phyloP scores from a whole-genome alignment of 2,113 vertebrate species.

The Alligator mississippiensis region DNA sequence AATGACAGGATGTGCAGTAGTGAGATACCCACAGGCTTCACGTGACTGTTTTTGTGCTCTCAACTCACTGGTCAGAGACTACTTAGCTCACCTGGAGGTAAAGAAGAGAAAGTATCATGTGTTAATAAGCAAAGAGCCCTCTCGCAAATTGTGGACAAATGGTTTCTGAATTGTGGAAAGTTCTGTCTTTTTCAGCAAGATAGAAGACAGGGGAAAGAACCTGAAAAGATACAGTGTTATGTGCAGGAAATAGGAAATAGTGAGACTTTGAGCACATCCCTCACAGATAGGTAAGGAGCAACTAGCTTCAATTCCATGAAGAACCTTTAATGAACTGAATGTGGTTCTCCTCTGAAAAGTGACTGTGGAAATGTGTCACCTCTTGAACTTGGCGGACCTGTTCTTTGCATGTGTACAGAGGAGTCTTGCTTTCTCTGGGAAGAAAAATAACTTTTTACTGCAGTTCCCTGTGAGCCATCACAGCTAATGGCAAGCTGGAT shows the following conservation, averaged over 20 bases:
- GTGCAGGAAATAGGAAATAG: not conserved
- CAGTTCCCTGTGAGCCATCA: not conserved
- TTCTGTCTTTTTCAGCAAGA: not conserved
- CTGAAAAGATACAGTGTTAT: not conserved
- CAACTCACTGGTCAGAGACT: not conserved
- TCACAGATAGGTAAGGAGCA: not conserved
- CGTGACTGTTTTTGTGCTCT: not conserved
- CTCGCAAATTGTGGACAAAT: not conserved
- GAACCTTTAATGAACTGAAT: not conserved
- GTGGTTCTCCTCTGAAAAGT: not conserved
- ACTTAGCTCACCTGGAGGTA: not conserved
- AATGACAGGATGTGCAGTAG: not conserved
- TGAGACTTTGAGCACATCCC: not conserved
- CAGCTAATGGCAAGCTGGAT: not conserved
- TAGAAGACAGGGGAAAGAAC: not conserved
- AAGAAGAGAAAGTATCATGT: not conserved
- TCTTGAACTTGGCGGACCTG: not conserved
- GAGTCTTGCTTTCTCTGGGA: not conserved
- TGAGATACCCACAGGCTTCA: not conserved
- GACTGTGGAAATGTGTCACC: not conserved
- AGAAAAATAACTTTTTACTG: not conserved
- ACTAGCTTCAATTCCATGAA: not conserved
- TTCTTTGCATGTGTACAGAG: not conserved
- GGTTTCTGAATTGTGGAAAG: not conserved
- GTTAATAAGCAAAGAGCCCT: not conserved